Evolutionary conservation across 2,888 invertebrate genomes (phyloP).

Genomic region (Diachrysia chrysitis): DNA sequence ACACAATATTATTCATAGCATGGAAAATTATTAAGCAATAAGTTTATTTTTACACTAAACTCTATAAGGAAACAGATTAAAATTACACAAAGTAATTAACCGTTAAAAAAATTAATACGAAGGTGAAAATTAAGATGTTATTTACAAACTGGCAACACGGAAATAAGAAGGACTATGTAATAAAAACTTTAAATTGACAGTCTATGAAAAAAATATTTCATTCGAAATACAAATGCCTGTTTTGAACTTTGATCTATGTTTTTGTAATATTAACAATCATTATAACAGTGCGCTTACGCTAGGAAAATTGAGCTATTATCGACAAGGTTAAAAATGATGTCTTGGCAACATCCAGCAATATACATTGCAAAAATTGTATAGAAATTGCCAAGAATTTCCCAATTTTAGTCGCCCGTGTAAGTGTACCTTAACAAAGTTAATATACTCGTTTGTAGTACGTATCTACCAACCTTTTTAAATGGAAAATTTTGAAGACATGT

Average conservation of each 20-base stretch:
- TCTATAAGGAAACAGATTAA: not conserved
- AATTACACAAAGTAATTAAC: not conserved
- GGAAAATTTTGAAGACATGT: no score
- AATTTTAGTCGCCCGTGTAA: no score
- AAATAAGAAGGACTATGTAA: not conserved
- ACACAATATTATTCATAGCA: not conserved
- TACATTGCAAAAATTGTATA: no score
- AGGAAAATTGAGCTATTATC: no score
- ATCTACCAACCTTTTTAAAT: no score
- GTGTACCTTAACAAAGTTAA: no score
- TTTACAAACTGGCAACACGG: not conserved
- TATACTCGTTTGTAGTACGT: no score
- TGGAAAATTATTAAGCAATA: not conserved
- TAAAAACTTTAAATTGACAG: not conserved
- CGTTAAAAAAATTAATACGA: not conserved
- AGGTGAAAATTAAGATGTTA: slow-evolving; percentile 4
- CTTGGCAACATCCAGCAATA: no score
- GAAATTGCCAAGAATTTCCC: no score
- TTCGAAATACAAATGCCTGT: not conserved
- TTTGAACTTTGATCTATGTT: not conserved
- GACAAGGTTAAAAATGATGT: no score
- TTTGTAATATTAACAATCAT: not conserved
- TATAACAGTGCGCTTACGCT: no score
- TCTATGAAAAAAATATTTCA: not conserved
- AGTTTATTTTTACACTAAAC: not conserved